Percentiles rank a stretch among this genome's conserved stretches.
phyloP scores from a whole-genome alignment of 2,797 vertebrate genomes.

The Spheniscus humboldti region DNA sequence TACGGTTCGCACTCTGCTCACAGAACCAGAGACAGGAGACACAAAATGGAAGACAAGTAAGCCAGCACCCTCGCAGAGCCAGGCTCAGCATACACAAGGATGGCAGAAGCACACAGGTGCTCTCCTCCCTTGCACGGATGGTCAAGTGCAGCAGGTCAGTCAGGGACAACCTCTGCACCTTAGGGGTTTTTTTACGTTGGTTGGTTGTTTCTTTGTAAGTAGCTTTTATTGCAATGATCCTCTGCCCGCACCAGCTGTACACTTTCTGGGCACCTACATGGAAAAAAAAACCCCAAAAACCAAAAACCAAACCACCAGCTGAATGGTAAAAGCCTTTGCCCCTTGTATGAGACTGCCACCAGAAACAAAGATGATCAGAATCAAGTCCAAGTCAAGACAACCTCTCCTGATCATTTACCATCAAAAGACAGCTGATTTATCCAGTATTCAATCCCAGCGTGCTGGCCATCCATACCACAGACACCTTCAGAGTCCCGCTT shows the following conservation, averaged over 20 bases:
- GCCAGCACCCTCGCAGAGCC: background rate
- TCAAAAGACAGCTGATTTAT: background rate
- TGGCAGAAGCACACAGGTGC: background rate
- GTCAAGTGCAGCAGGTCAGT: background rate
- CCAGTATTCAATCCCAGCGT: background rate
- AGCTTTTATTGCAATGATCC: no score
- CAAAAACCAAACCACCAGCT: background rate
- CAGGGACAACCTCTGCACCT: background rate
- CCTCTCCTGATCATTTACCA: background rate
- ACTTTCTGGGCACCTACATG: no score
- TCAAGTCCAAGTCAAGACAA: background rate
- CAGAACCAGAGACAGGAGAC: background rate
- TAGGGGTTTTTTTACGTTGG: no score
- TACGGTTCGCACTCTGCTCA: background rate
- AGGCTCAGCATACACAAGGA: background rate
- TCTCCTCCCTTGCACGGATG: background rate
- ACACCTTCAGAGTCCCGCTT: accelerated
- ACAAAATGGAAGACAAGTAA: background rate
- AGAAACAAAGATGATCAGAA: background rate
- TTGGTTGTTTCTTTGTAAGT: no score
- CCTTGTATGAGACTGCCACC: background rate
- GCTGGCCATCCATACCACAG: background rate
- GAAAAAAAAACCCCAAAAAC: no score
- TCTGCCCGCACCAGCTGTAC: no score
- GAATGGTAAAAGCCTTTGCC: background rate